Conservation (phyloP, 2,888 invertebrate species). For the Dryococelus australis region DNA sequence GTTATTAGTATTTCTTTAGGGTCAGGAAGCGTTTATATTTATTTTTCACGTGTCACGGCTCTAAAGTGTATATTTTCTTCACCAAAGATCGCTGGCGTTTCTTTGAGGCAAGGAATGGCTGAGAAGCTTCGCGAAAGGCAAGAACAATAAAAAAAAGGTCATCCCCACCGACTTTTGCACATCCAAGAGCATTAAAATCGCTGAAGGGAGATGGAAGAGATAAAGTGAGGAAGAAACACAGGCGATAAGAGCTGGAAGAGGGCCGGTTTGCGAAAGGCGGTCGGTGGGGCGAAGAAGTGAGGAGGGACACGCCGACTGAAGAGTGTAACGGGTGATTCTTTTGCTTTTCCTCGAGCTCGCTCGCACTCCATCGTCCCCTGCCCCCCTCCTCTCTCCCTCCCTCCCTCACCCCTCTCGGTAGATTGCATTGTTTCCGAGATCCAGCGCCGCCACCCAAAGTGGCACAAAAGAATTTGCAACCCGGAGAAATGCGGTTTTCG, state of each 20-base stretch:
- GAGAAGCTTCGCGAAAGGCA: background rate
- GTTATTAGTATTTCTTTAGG: too few species aligned
- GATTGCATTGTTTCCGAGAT: conserved; percentile 28
- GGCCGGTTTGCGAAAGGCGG: background rate
- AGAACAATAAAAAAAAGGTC: background rate
- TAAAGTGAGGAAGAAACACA: background rate
- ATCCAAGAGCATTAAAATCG: background rate
- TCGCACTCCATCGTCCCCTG: background rate
- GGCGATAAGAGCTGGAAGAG: background rate
- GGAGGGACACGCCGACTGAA: background rate
- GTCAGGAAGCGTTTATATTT: too few species aligned
- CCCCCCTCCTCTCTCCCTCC: background rate
- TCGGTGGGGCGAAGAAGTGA: background rate
- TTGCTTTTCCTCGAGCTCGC: conserved; percentile 1
- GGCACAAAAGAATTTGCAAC: conserved; percentile 40
- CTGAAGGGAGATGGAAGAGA: background rate
- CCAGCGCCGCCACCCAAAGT: conserved; percentile 34
- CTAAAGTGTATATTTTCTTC: background rate
- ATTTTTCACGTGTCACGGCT: background rate
- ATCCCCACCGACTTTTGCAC: background rate
- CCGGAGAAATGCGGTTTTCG: conserved; percentile 3
- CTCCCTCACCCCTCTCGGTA: background rate
- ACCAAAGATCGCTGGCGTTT: background rate
- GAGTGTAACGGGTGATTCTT: conserved; percentile 6
- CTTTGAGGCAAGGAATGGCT: background rate